Evolutionary conservation across 2,797 vertebrate species (phyloP).

Genomic region (Lepus townsendii): DNA sequence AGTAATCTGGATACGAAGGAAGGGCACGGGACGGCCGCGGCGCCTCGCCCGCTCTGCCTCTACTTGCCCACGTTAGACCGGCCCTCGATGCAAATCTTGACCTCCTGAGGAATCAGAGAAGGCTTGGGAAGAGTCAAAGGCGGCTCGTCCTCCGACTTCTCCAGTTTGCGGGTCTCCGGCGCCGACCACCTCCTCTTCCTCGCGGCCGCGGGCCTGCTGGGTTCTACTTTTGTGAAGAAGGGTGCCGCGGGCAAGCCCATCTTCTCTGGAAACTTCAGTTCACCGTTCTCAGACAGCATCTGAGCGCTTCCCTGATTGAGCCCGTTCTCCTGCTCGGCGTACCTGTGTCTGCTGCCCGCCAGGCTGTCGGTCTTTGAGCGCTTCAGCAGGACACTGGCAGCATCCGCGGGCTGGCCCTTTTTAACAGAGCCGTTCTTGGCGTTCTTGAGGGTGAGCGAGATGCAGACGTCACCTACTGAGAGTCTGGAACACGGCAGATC

Average conservation of each 20-base stretch:
- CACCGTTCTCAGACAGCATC: constrained; percentile 94
- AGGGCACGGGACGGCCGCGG: constrained; percentile 90
- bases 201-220: constrained; percentile 89
- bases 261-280: constrained; percentile 93
- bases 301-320: constrained; percentile 92
- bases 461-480: constrained; percentile 98
- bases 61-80: constrained; percentile 98
- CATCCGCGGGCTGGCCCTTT: constrained; percentile 94
- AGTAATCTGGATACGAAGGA: constrained; percentile 95
- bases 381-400: constrained; percentile 93
- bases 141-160: constrained; percentile 96
- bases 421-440: constrained; percentile 98
- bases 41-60: constrained; percentile 89
- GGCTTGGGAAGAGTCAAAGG: constrained; percentile 97
- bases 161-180: constrained; percentile 97
- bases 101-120: constrained; percentile 98
- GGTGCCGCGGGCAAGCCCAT: constrained; percentile 90
- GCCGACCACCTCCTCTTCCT: constrained; percentile 99
- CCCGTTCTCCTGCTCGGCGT: constrained; percentile 95
- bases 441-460: constrained; percentile 99
- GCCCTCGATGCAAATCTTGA: constrained; percentile 99
- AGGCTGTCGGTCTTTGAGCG: constrained; percentile 91
- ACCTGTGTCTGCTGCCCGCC: constrained; percentile 91
- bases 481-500: constrained; percentile 98
- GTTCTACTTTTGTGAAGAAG: constrained; percentile 91